Percentiles rank a stretch among this genome's conserved stretches.
phyloP scores from a whole-genome alignment of 2,888 invertebrate species.

The Anoncus sp. region DNA sequence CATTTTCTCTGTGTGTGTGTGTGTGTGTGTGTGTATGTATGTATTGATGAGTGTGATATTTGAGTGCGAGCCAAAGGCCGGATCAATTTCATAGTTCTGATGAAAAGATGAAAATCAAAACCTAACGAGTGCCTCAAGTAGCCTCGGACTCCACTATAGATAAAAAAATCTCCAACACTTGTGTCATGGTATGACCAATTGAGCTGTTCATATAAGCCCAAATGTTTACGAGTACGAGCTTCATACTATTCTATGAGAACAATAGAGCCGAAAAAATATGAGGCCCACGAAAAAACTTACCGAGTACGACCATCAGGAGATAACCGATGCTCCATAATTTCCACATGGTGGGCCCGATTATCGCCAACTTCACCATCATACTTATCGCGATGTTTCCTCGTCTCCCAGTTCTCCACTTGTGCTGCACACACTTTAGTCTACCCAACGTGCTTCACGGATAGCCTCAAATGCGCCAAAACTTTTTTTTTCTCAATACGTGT shows the following conservation, averaged over 20 bases:
- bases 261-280: not conserved
- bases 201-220: not conserved
- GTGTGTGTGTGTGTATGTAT: too few species aligned
- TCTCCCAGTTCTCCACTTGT: conserved; percentile 9
- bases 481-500: conserved; percentile 5
- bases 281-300: conserved; percentile 50
- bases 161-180: too few species aligned
- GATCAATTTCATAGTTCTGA: too few species aligned
- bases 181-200: too few species aligned
- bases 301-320: conserved; percentile 60
- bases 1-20: too few species aligned
- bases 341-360: conserved; percentile 52
- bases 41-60: too few species aligned
- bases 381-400: conserved; percentile 14
- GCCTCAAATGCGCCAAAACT: conserved; percentile 7
- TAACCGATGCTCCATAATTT: conserved; percentile 63
- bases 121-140: too few species aligned
- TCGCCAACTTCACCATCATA: conserved; percentile 50
- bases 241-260: not conserved
- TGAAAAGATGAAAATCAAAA: too few species aligned
- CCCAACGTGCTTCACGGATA: conserved; percentile 5
- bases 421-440: conserved; percentile 36
- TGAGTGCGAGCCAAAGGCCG: too few species aligned
- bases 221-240: not conserved
- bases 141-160: too few species aligned